Percentiles rank a stretch among this genome's conserved stretches.
phyloP scores from a whole-genome alignment of 2,888 invertebrate species.

The Nephrotoma appendiculata region DNA sequence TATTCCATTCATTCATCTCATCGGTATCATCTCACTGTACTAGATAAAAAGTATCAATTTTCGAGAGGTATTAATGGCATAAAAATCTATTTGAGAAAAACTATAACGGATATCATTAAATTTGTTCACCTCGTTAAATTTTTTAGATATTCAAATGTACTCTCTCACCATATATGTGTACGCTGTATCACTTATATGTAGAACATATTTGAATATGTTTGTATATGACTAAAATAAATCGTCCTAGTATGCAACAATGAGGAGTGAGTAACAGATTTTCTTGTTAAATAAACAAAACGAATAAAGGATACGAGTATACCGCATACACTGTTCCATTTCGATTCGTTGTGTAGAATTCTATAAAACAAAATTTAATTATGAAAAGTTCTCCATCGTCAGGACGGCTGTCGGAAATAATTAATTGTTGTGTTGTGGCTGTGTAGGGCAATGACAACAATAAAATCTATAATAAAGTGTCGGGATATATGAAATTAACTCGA shows the following conservation, averaged over 20 bases:
- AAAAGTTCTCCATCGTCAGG: neutral
- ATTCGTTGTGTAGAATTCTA: neutral
- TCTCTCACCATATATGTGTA: neutral
- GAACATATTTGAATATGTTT: neutral
- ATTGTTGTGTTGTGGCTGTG: neutral
- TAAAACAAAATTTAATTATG: neutral
- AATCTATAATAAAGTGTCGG: neutral
- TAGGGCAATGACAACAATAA: neutral
- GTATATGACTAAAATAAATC: neutral
- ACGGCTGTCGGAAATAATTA: neutral
- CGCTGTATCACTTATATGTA: neutral
- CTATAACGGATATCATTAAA: neutral
- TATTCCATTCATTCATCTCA: neutral
- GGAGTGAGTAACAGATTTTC: neutral
- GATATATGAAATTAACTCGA: neutral
- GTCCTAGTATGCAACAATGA: neutral
- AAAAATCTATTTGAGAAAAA: neutral
- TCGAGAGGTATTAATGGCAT: neutral
- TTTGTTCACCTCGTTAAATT: neutral
- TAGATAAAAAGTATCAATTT: neutral
- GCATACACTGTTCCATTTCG: neutral
- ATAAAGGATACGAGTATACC: neutral
- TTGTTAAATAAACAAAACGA: neutral
- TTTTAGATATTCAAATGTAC: neutral
- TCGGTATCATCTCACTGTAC: neutral